Evolutionary conservation across 2,888 invertebrate species (phyloP), one percentile per base, ranked within the genome.

Genomic region (Cordilura impudica): DNA sequence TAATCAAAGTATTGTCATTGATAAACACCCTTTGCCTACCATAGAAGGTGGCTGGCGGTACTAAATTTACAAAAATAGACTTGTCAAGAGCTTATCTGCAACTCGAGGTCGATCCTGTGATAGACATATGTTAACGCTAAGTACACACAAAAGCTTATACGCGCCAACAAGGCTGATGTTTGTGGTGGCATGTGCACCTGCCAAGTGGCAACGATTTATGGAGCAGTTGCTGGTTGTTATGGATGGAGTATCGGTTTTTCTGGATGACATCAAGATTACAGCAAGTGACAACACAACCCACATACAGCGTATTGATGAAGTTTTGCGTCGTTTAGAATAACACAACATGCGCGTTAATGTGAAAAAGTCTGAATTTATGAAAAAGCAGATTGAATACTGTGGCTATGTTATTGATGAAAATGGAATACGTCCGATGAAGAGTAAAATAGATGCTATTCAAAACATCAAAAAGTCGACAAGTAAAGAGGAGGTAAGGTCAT

Each of bases 81-180:
- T 82, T 87, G n/a, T n/a, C n/a, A n/a, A n/a, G n/a, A n/a, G 87
- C 88, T 8, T 89, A 88, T 67, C 81, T 87, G 71, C 86, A 89
- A 70, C 47, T 87, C 39, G 85, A 85, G 82, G 81, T 88, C 23
- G 83, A 84, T 39, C 84, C 83, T 4, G 84, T 85, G 26, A 83
- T 84, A 78, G 79, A 71, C 78, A 86, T 23, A 82, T 84, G 14
- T 66, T 87, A 19, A 88, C 87, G 4, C 81, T 89, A 49, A 87
- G 74, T 75, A 88, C 87, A 4, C 87, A 85, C 65, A 86, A 86
- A 63, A 88, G 87, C 2, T 73, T 87, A n/a, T 87, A 82, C 75
- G 71, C 82, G 53, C 84, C 83, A 65, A 87, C 82, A 7, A 70
- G 87, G 12, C 69, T 87, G 53, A 81, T 84, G 82, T 87, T 84